Evolutionary conservation across 1,140 invertebrate genomes (phyloP), one percentile per base, ranked within the genome.

Genomic region (Trigoniulus corallinus): DNA sequence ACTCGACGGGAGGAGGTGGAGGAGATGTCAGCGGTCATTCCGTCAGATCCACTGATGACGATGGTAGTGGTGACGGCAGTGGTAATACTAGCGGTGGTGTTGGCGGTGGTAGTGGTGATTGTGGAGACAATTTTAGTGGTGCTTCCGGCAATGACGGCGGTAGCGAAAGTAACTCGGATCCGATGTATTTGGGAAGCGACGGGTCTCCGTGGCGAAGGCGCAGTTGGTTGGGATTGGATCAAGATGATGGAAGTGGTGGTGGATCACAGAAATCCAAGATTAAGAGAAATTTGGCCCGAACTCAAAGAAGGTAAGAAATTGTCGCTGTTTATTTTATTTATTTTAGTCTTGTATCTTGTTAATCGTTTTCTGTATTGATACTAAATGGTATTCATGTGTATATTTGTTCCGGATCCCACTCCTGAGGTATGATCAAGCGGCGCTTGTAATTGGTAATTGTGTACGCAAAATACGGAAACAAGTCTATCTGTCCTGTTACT

Each of bases 321-420:
- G n/a, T 12, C n/a, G 10, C n/a, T 39, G n/a, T n/a, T 12, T n/a
- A 39, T 39, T 39, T 39, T 39, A 10, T 12, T 39, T 39, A n/a
- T 12, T 39, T 39, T 39, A 39, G 34, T 22, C 20, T 13, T 47
- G 23, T 47, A 27, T 51, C 10, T 46, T 15, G 24, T 46, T 47
- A 20, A 23, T 26, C 23, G 25, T 51, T 23, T 47, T 26, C 1
- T n/a, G 45, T 46, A 24, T 26, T 2, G 2, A n/a, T 15, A 29
- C 50, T 39, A 47, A 51, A 47, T 51, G 41, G 50, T 39, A 13
- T 51, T 18, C 44, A 21, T 48, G 20, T 54, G 20, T 27, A 4
- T 42, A 7, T 44, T 18, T 24, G n/a, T 27, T 47, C n/a, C n/a
- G n/a, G n/a, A n/a, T n/a, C n/a, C n/a, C n/a, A n/a, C n/a, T n/a